Base-by-base conservation (phyloP, 2,797 vertebrate genomes). In the Periparus ater region DNA sequence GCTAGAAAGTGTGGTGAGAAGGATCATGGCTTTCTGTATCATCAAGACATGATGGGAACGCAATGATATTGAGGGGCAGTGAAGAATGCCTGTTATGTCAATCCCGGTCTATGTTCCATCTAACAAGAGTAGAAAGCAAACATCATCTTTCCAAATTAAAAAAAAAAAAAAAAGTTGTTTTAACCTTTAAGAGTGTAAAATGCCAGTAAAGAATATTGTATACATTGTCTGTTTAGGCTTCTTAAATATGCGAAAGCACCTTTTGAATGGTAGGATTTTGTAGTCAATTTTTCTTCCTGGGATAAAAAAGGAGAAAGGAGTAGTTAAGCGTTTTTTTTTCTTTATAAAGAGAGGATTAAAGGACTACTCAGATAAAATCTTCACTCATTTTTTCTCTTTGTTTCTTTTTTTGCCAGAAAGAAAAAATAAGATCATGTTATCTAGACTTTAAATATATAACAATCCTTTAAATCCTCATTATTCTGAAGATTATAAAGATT, bases 391-490 rank as follows among this genome's bases (percentile, higher is more conserved):
- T 92, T 74, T 95, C 30, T 53, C 78, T 88, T 84, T 77, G 13
- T 32, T 91, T 89, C 71, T 61, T 88, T 78, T 84, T 71, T 72
- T 55, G 23, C n/a, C 34, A 72, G 42, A 51, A 89, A 58, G 13
- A 73, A 34, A 51, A 80, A 84, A 79, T 14, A 66, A 78, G 20
- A 74, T 62, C 25, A 9, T 57, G 55, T 83, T 95, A 90, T 88
- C 83, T 93, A 66, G 63, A 63, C 60, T 91, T 96, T 82, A 96
- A 95, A 89, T 47, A 45, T 62, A 85, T 86, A 95, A 71, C n/a
- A 92, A 93, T 92, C 72, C 54, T 90, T 97, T 96, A 95, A 96
- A 93, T 85, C 82, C 79, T 95, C 86, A 81, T 95, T 95, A 96
- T 95, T 95, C 58, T 85, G 79, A 93, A 95, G 73, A 91, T 65